Evolutionary conservation across 2,888 invertebrate genomes (phyloP).

Genomic region (Pseudanteris insignis): DNA sequence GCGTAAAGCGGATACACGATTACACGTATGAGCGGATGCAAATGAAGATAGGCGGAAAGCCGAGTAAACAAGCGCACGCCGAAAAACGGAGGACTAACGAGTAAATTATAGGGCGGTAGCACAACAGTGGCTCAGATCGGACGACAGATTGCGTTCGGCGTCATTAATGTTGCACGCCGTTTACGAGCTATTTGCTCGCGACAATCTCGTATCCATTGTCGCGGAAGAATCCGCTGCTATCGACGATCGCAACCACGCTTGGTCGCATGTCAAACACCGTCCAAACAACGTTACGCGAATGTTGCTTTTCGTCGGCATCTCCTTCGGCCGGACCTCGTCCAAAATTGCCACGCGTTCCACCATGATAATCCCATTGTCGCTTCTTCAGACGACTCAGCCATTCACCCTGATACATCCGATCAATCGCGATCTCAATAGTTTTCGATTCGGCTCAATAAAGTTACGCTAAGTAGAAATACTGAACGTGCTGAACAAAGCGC

Average conservation of each 20-base stretch:
- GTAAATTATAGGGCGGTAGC: conserved; percentile 62
- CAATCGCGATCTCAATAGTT: conserved; percentile 21
- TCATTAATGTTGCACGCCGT: conserved; percentile 54
- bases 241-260: conserved; percentile 24
- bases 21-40: conserved; percentile 45
- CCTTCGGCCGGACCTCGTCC: conserved; percentile 1
- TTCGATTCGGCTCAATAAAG: conserved; percentile 6
- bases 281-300: too few relatives aligned
- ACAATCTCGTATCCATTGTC: conserved; percentile 51
- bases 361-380: conserved; percentile 12
- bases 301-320: conserved; percentile 8
- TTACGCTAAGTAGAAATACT: background rate
- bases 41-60: conserved; percentile 53
- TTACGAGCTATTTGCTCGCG: conserved; percentile 50
- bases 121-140: conserved; percentile 56
- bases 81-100: conserved; percentile 54
- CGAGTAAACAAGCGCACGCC: conserved; percentile 53
- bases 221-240: conserved; percentile 32
- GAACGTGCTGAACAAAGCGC: too few relatives aligned
- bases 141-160: conserved; percentile 59
- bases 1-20: conserved; percentile 33
- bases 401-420: too few relatives aligned
- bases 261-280: conserved; percentile 8
- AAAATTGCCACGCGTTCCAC: conserved; percentile 30
- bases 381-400: conserved; percentile 2